Base-by-base conservation (phyloP, 2,888 invertebrate genomes). In the Amorpha juglandis region DNA sequence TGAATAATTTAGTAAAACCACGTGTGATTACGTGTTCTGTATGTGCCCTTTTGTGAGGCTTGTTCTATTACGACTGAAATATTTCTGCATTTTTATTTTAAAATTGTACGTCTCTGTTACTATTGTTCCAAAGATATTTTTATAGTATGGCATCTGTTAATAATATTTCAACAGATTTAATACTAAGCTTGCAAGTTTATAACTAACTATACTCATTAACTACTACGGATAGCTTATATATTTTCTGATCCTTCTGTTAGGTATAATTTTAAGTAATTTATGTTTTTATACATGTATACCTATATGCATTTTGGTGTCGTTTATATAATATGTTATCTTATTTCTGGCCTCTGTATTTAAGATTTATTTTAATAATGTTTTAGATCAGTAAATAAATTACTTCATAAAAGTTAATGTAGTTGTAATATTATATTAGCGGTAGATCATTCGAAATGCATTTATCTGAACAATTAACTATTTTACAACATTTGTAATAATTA, bases 91-190 rank as follows among this genome's bases (percentile, higher is more conserved):
- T 38, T 38, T 55, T 16, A 58, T 12, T 12, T 58, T 12, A 52
- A 52, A 27, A 52, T 33, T 52, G 35, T 51, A 33, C 48, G 11
- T 27, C 51, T 48, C 48, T 58, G 16, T n/a, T 45, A 63, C 16
- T 65, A 74, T 47, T 76, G 76, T 80, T 80, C 82, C 81, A 81
- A 81, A 81, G 81, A 81, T 74, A 74, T 73, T 65, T 38, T 45
- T 58, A 65, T 19, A 58, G 12, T 42, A 42, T 58, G 42, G 16
- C 19, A n/a, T 19, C 58, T 68, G 68, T 65, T 69, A 69, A 68
- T 69, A 69, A 68, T 67, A 68, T 65, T 69, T 69, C 63, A 67
- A 35, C 50, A 63, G 63, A 63, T 51, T 51, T 50, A 52, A 47
- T 47, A 52, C 2, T 21, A 52, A 12, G 16, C 27, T 63, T 63